phyloP scores from a whole-genome alignment of 2,797 vertebrate genomes.

The Takifugu ocellatus region DNA sequence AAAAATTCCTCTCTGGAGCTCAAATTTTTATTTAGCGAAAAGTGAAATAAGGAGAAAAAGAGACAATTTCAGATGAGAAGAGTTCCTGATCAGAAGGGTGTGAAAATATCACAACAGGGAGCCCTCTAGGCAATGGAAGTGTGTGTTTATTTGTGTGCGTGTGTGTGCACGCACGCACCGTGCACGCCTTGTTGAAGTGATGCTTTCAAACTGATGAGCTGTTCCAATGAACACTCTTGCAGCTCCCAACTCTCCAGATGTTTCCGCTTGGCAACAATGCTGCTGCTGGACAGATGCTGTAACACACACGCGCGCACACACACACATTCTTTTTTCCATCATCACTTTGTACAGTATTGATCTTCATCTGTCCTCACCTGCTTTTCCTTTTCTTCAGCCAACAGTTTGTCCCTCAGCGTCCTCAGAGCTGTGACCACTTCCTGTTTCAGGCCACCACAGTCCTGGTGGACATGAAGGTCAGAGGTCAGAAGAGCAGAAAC shows the following conservation, averaged over 20 bases:
- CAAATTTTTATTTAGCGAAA: no score
- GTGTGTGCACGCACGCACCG: constrained; percentile 3
- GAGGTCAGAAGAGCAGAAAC: neutral
- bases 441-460: constrained; percentile 67
- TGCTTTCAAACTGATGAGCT: constrained; percentile 59
- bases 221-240: constrained; percentile 53
- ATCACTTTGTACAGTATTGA: neutral
- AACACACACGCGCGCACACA: constrained; percentile 30
- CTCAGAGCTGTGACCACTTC: constrained; percentile 71
- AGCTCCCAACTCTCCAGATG: constrained; percentile 69
- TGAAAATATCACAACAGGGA: neutral
- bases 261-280: constrained; percentile 53
- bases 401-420: constrained; percentile 67
- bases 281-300: constrained; percentile 52
- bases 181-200: constrained; percentile 66
- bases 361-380: constrained; percentile 33
- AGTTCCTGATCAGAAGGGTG: neutral
- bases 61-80: no score
- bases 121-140: neutral
- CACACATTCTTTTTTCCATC: constrained; percentile 8
- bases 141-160: constrained; percentile 7
- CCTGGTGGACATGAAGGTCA: constrained; percentile 30
- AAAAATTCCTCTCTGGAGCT: no score
- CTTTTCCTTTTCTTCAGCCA: constrained; percentile 61
- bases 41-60: no score